A percentile compares a stretch with the other conserved stretches of the same genome.
Conservation (phyloP, 2,888 invertebrate genomes). For the Coenonympha glycerion region DNA sequence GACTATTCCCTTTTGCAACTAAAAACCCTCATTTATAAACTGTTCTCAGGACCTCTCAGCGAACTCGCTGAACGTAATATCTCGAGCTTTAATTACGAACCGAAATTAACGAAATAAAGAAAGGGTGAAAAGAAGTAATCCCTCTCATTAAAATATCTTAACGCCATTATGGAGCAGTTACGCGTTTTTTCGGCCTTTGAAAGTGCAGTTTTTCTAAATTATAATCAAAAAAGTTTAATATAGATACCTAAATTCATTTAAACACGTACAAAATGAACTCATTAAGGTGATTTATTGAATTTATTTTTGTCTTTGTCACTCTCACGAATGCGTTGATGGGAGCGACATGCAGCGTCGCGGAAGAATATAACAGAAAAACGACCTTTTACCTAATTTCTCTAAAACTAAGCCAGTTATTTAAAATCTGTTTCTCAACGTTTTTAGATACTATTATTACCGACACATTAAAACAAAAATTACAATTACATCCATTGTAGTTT, state of each 20-base stretch:
- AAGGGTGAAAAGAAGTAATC: conserved; percentile 7
- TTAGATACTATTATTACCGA: too few relatives aligned
- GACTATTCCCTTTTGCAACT: conserved; percentile 58
- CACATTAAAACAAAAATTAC: too few relatives aligned
- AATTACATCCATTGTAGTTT: too few relatives aligned
- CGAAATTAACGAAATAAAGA: conserved; percentile 21
- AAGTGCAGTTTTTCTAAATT: neutral
- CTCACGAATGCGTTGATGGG: too few relatives aligned
- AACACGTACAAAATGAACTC: too few relatives aligned
- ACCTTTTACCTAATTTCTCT: too few relatives aligned
- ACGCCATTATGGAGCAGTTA: conserved; percentile 6
- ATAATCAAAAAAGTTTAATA: neutral
- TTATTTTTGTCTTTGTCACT: too few relatives aligned
- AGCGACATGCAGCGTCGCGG: too few relatives aligned
- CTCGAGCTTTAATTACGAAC: conserved; percentile 24
- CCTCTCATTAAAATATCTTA: conserved; percentile 10
- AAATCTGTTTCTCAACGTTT: too few relatives aligned
- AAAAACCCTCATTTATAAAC: conserved; percentile 64
- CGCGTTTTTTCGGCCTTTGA: neutral
- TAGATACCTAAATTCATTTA: neutral
- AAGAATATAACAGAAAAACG: too few relatives aligned
- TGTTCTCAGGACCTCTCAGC: conserved; percentile 43
- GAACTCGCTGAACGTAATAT: conserved; percentile 42
- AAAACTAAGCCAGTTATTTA: too few relatives aligned
- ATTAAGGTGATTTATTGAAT: too few relatives aligned